phyloP scores from a whole-genome alignment of 2,888 invertebrate species.

The Callimorpha dominula region DNA sequence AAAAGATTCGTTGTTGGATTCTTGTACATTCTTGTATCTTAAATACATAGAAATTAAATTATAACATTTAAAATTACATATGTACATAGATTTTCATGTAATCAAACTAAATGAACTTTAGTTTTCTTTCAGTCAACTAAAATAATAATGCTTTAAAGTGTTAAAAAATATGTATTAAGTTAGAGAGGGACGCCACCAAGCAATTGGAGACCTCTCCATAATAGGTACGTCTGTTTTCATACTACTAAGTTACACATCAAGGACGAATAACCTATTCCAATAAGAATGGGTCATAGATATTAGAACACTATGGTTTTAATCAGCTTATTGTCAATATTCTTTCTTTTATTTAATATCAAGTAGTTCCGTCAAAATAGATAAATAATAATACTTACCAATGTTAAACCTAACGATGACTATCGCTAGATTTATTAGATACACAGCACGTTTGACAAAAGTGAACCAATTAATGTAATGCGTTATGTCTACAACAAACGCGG shows the following conservation, averaged over 20 bases:
- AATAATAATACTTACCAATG: neutral
- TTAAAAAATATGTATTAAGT: neutral
- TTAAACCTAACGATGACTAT: neutral
- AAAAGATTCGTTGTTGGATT: neutral
- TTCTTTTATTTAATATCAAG: neutral
- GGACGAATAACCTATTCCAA: neutral
- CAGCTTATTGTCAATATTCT: neutral
- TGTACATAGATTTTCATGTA: neutral
- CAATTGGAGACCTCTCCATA: no score
- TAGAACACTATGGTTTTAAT: neutral
- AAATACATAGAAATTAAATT: neutral
- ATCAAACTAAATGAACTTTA: neutral
- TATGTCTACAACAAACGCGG: neutral
- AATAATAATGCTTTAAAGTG: neutral
- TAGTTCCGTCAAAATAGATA: neutral
- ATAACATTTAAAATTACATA: neutral
- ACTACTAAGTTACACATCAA: neutral
- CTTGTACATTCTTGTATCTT: neutral
- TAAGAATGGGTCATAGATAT: neutral
- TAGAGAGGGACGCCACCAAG: neutral
- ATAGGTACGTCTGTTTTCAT: neutral
- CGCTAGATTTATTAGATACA: neutral
- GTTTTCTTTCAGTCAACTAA: neutral
- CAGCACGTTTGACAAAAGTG: constrained; percentile 4
- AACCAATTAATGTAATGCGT: constrained; percentile 12